phyloP scores from a whole-genome alignment of 2,888 invertebrate species.

The Mesorhabditis spiculigera region DNA sequence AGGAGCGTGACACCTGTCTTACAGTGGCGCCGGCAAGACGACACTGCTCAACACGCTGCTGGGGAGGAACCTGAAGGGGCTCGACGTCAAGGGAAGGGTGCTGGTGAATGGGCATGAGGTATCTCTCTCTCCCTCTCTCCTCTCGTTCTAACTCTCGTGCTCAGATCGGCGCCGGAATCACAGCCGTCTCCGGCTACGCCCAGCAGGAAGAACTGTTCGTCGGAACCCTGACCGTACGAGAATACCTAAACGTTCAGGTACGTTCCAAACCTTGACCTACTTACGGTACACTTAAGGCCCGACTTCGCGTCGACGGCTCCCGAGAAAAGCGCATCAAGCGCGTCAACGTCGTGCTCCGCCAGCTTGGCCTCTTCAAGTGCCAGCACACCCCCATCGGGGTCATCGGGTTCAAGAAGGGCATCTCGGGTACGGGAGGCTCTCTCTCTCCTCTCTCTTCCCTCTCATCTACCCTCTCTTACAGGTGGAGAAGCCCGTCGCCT shows the following conservation, averaged over 20 bases:
- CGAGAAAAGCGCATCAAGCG: slow-evolving; percentile 12
- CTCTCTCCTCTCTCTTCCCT: too few species aligned
- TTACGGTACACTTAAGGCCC: slow-evolving; percentile 56
- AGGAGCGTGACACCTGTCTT: slow-evolving; percentile 10
- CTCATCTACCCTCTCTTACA: slow-evolving; percentile 72
- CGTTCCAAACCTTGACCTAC: not conserved
- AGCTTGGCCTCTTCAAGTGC: slow-evolving; percentile 82
- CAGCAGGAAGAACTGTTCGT: slow-evolving; percentile 55
- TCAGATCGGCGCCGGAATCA: slow-evolving; percentile 32
- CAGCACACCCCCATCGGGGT: slow-evolving; percentile 86
- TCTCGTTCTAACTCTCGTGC: not conserved
- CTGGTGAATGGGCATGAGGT: slow-evolving; percentile 28
- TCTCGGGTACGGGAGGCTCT: slow-evolving; percentile 21
- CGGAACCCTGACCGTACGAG: slow-evolving; percentile 47
- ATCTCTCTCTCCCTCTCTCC: not conserved
- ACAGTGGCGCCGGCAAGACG: slow-evolving; percentile 83
- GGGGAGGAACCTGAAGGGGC: slow-evolving; percentile 32
- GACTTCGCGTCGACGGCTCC: slow-evolving; percentile 18
- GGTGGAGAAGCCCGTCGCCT: slow-evolving; percentile 69
- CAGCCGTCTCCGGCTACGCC: slow-evolving; percentile 41
- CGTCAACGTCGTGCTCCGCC: slow-evolving; percentile 67
- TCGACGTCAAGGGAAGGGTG: slow-evolving; percentile 53
- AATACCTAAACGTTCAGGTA: slow-evolving; percentile 48
- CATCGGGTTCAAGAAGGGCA: slow-evolving; percentile 70
- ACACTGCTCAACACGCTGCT: slow-evolving; percentile 82